A percentile compares a stretch with the other conserved stretches of the same genome.
Conservation (phyloP, 2,113 vertebrate species). For the Charina bottae region DNA sequence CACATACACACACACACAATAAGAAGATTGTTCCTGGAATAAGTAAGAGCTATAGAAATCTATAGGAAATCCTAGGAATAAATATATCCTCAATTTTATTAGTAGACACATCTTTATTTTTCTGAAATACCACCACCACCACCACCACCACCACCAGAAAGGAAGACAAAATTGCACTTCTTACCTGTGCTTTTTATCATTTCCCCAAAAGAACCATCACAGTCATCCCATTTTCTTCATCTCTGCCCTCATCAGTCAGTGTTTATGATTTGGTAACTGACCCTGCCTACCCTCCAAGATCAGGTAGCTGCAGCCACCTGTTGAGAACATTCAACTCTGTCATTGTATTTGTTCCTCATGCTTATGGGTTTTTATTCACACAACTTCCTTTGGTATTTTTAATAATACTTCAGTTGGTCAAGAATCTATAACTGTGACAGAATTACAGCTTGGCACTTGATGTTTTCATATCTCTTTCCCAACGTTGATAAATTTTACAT, state of each 20-base stretch:
- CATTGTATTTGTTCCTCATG: not conserved
- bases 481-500: not conserved
- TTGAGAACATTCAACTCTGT: not conserved
- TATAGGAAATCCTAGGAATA: not conserved
- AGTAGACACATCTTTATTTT: not conserved
- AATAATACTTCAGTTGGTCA: not conserved
- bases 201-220: not conserved
- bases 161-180: not conserved
- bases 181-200: not conserved
- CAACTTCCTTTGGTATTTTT: not conserved
- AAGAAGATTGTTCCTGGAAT: not conserved
- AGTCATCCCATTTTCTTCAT: not conserved
- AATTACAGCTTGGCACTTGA: not conserved
- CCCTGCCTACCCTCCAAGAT: not conserved
- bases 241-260: not conserved
- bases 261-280: not conserved
- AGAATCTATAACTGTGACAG: not conserved
- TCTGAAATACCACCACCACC: too few relatives aligned
- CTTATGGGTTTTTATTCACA: not conserved
- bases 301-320: not conserved
- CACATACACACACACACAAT: not conserved
- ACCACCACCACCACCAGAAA: too few relatives aligned
- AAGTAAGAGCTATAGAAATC: not conserved
- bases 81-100: not conserved
- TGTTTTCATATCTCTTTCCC: not conserved